Conservation (phyloP, 92 coral and sea anemone species). For the Epizoanthus rinbou region DNA sequence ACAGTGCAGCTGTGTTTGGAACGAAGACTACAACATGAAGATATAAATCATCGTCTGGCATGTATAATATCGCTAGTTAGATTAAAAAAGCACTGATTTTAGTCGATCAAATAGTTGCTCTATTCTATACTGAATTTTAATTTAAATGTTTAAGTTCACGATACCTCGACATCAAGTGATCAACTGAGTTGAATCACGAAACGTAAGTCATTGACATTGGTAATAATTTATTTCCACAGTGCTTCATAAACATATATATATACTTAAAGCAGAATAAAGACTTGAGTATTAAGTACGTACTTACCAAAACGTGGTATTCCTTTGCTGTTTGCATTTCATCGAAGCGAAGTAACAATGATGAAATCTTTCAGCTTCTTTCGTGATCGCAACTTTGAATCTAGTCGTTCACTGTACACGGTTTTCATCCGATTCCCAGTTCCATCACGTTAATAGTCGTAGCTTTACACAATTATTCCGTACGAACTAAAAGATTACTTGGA, state of each 20-base stretch:
- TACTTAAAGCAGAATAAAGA: slow-evolving; percentile 3
- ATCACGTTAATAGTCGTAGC: not conserved
- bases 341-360: too few species aligned
- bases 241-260: slow-evolving; percentile 11
- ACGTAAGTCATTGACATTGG: slow-evolving; percentile 11
- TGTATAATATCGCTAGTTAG: too few species aligned
- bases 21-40: too few species aligned
- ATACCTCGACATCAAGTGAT: slow-evolving; percentile 5
- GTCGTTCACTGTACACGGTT: not conserved
- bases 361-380: not conserved
- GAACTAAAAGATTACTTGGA: not conserved
- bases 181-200: slow-evolving; percentile 5
- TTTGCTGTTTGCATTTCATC: too few species aligned
- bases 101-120: slow-evolving; percentile 13
- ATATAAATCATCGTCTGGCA: too few species aligned
- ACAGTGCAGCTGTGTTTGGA: too few species aligned
- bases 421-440: slow-evolving; percentile 9
- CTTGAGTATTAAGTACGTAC: slow-evolving; percentile 11
- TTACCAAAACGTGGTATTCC: not conserved
- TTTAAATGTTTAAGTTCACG: not conserved
- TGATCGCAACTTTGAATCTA: slow-evolving; percentile 8
- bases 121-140: not conserved
- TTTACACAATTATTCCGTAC: not conserved
- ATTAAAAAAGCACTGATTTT: too few species aligned
- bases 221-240: slow-evolving; percentile 2